These are phyloP conservation scores for Cliona cf. orientalis DNA, from an alignment of 37 sponge, comb jelly and placozoan species.

Conservation along the genomic window DNA sequence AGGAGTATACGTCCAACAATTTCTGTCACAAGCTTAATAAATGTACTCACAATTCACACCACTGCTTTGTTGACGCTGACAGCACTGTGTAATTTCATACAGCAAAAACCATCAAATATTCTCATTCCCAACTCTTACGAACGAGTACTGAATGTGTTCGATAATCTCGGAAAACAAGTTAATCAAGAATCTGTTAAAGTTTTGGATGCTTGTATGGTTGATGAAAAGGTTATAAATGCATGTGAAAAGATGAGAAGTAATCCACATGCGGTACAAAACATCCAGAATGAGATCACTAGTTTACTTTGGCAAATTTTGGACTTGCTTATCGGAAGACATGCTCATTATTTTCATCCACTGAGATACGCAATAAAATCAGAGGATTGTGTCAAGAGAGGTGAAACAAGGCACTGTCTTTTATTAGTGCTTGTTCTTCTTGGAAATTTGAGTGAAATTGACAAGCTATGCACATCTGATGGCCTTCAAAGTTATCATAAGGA, in stretches of 20 bases:
- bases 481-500: neutral
- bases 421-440: neutral
- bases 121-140: conserved; percentile 19
- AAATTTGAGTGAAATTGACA: neutral
- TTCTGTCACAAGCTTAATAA: conserved; percentile 26
- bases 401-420: conserved; percentile 7
- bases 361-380: conserved; percentile 3
- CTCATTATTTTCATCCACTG: conserved; percentile 26
- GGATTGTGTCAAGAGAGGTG: neutral
- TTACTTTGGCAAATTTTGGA: neutral
- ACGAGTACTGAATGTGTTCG: conserved; percentile 41
- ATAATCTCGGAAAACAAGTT: neutral
- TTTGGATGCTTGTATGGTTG: conserved; percentile 10
- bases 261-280: neutral
- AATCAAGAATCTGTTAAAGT: neutral
- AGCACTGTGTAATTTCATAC: neutral
- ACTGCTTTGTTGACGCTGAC: conserved; percentile 3
- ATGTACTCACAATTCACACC: conserved; percentile 18
- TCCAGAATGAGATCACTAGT: neutral
- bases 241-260: neutral
- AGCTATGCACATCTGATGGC: neutral
- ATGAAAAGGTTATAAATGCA: neutral
- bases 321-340: conserved; percentile 13
- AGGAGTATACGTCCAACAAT: conserved; percentile 10
- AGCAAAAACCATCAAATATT: neutral